A percentile compares a stretch with the other conserved stretches of the same genome.
These are phyloP conservation scores for Scolopax mira DNA, from an alignment of 2,113 vertebrate genomes.

Conservation along the genomic window DNA sequence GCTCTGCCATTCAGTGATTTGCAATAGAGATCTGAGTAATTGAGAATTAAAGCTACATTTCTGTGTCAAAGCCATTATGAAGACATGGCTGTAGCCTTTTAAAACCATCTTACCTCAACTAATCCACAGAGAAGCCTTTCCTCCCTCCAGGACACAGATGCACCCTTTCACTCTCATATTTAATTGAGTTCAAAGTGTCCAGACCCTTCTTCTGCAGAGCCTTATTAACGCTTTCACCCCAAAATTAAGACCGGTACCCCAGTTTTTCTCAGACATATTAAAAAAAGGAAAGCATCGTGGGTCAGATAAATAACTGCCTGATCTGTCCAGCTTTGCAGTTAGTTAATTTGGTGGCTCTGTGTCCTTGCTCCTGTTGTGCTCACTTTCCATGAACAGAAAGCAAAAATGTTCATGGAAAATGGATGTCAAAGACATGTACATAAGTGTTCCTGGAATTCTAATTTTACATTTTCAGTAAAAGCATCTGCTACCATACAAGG, in stretches of 20 bases:
- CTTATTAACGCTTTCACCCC: neutral
- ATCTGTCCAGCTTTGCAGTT: neutral
- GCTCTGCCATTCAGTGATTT: neutral
- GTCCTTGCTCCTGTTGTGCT: neutral
- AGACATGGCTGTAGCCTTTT: neutral
- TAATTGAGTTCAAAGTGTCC: neutral
- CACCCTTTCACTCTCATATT: neutral
- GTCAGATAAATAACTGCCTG: neutral
- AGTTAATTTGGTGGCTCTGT: neutral
- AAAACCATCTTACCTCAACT: neutral
- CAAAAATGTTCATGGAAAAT: constrained; percentile 48
- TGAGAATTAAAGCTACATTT: constrained; percentile 14
- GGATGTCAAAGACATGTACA: neutral
- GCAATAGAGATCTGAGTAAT: neutral
- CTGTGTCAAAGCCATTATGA: constrained; percentile 20
- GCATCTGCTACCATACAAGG: neutral
- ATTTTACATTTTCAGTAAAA: constrained; percentile 36
- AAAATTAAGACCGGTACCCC: neutral
- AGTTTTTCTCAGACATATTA: neutral
- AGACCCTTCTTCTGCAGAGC: neutral
- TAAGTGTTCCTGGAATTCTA: constrained; percentile 55
- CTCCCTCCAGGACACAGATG: neutral
- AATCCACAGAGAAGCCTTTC: neutral
- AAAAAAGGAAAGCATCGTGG: neutral
- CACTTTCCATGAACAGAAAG: constrained; percentile 18